Base-by-base conservation (phyloP, 2,797 vertebrate genomes). In the Podarcis siculus region DNA sequence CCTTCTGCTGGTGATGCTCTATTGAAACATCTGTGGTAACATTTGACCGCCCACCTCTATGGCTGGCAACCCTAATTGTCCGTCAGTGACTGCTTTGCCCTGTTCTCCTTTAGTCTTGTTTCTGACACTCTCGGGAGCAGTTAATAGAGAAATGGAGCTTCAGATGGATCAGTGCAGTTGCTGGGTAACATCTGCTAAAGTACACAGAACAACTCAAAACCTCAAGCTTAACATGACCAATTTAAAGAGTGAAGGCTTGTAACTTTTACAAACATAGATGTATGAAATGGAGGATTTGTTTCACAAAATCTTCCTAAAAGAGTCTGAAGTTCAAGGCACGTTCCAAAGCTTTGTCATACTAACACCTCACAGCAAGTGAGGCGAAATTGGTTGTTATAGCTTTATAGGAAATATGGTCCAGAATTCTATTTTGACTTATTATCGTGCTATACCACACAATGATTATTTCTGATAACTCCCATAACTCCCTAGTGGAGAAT, bases 391-490 rank as follows among this genome's bases (percentile, higher is more conserved):
- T 6, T 64, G n/a, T 89, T 1, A n/a, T 2, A 13, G 6, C 21
- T 49, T 5, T 9, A 64, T 12, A 89, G 61, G 4, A 13, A 93
- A 89, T 87, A 64, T 7, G 32, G 66, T 86, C 77, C 66, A 39
- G 42, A 72, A 72, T 80, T 86, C 85, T 71, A n/a, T 86, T 86
- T 39, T 55, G 66, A 71, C 79, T 35, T 19, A 58, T 86, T 80
- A 71, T 72, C 4, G 72, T 23, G 30, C 0, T 13, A 73, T 2
- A 21, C 55, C 75, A 82, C 69, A 69, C 0, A n/a, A 17, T 35
- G 1, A 49, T 79, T 17, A 39, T 67, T 25, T 86, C 73, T 86
- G 73, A 67, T 86, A 86, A 67, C 58, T 39, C 10, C 66, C 15
- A 55, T 39, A 0, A 17, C 23, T 81, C n/a, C 78, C 39, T 6